These are phyloP conservation scores for Malthinus seriepunctatus DNA, from an alignment of 2,888 invertebrate species.

Conservation along the genomic window DNA sequence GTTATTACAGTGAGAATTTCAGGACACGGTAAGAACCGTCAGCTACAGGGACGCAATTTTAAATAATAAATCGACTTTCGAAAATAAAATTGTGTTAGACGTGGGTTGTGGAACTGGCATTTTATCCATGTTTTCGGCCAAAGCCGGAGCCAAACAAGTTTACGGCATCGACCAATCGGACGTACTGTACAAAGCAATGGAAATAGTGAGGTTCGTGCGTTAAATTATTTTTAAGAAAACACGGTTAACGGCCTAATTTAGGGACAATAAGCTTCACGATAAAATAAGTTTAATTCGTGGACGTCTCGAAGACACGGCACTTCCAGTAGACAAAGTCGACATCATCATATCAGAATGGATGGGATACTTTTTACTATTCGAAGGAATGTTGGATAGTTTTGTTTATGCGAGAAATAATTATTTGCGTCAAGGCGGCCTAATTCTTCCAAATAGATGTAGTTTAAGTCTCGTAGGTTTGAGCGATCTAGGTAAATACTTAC, in stretches of 20 bases:
- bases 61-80: slow-evolving; percentile 69
- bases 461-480: slow-evolving; percentile 81
- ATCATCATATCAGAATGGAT: slow-evolving; percentile 98
- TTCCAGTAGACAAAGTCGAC: slow-evolving; percentile 81
- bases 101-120: slow-evolving; percentile 98
- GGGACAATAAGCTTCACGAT: slow-evolving; percentile 58
- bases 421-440: slow-evolving; percentile 72
- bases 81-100: slow-evolving; percentile 84
- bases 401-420: slow-evolving; percentile 85
- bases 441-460: slow-evolving; percentile 84
- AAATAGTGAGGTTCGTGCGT: slow-evolving; percentile 73
- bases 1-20: slow-evolving; percentile 5
- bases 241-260: slow-evolving; percentile 26
- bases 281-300: slow-evolving; percentile 82
- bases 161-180: slow-evolving; percentile 96
- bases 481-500: slow-evolving; percentile 61
- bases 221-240: background rate
- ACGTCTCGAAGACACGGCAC: slow-evolving; percentile 78
- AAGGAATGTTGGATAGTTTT: slow-evolving; percentile 95
- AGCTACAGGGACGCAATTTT: slow-evolving; percentile 85
- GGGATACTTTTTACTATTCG: slow-evolving; percentile 96
- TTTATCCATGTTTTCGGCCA: slow-evolving; percentile 96
- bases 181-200: slow-evolving; percentile 93
- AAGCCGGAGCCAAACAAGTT: slow-evolving; percentile 88
- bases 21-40: slow-evolving; percentile 84